Conservation (phyloP, 2,113 vertebrate genomes). For the Platichthys stellatus region DNA sequence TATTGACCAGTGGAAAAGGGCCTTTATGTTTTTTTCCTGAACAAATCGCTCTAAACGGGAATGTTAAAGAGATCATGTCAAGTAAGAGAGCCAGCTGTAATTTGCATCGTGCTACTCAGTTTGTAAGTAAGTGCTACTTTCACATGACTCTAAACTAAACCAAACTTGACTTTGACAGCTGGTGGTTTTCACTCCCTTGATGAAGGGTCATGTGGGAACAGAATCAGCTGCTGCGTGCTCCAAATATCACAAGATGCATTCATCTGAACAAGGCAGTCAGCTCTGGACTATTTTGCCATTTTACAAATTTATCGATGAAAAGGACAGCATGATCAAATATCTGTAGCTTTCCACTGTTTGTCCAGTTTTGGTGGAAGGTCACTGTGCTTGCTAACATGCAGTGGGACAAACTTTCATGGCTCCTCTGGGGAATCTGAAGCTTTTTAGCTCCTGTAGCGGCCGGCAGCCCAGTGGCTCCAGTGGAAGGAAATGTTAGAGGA, state of each 20-base stretch:
- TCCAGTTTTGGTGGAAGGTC: background rate
- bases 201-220: background rate
- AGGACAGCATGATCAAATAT: background rate
- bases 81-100: background rate
- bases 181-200: background rate
- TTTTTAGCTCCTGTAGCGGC: constrained; percentile 46
- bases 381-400: constrained; percentile 30
- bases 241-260: constrained; percentile 9
- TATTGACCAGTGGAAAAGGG: background rate
- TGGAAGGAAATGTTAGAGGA: constrained; percentile 49
- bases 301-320: background rate
- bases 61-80: background rate
- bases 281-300: background rate
- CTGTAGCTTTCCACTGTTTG: background rate
- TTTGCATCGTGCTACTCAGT: background rate
- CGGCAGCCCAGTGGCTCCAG: constrained; percentile 8
- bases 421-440: constrained; percentile 42
- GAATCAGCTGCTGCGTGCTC: constrained; percentile 29
- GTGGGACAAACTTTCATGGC: constrained; percentile 14
- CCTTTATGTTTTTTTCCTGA: background rate
- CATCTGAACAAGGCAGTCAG: background rate
- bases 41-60: background rate
- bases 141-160: background rate
- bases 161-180: constrained; percentile 8
- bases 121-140: background rate